Evolutionary conservation across 2,113 vertebrate genomes (phyloP), one percentile per base, ranked within the genome.

Genomic region (Corythornis vintsioides): DNA sequence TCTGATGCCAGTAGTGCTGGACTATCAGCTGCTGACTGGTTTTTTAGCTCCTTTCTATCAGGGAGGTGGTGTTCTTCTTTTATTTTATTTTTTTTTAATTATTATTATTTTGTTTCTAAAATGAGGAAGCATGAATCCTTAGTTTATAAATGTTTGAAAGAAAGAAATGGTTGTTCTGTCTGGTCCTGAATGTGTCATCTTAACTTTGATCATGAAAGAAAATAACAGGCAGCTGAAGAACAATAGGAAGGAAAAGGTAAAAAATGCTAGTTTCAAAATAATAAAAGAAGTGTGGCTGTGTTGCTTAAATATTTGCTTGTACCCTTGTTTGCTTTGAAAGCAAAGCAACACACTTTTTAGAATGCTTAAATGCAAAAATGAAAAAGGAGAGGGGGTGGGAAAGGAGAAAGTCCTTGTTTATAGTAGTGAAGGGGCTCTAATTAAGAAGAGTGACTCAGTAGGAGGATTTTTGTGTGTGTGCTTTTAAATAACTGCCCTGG

Each of bases 1-100:
- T 99, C 98, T 98, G 98, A 98, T 98, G 98, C 98, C 94, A 95
- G 95, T 92, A 97, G 95, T 96, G 96, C 98, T 57, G 98, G 97
- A 98, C 98, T 96, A 94, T 96, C 80, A 42, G 80, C 93, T 43
- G 82, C 97, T 96, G 96, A 94, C 93, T 93, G 92, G 96, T 96
- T 97, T 96, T 96, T 97, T 95, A 96, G 96, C 93, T 96, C 83
- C 92, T 93, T 96, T 95, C 92, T 94, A 89, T 97, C 96, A 95
- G 71, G 89, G 96, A 93, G 89, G 65, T 89, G 86, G 1, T 91
- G 82, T 18, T 79, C 31, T 38, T 86, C 26, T 52, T 52, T 52
- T 15, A 93, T 93, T 93, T 96, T 96, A 97, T 96, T 96, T 97
- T 95, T 22, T 4, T 52, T 45, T 45, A 16, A 96, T 85, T 47